phyloP scores from a whole-genome alignment of 1,140 invertebrate species.

The Nymphalis io region DNA sequence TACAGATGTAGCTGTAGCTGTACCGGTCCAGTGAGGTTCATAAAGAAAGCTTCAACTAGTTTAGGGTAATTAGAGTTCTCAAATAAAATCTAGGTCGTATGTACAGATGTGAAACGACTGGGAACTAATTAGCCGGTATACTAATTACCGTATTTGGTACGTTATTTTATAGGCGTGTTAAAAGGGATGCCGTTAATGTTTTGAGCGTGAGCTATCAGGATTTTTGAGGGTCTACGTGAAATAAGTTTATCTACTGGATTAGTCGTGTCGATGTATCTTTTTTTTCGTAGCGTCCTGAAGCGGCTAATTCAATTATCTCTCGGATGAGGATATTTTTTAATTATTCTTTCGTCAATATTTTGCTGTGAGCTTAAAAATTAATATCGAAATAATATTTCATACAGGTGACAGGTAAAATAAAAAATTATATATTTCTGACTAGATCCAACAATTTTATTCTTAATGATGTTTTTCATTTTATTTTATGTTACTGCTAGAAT shows the following conservation, averaged over 20 bases:
- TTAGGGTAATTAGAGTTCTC: constrained; percentile 27
- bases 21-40: neutral
- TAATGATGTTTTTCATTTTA: constrained; percentile 38
- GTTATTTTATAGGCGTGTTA: constrained; percentile 35
- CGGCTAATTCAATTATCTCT: neutral
- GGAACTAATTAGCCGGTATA: constrained; percentile 44
- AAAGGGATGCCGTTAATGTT: constrained; percentile 27
- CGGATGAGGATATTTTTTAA: neutral
- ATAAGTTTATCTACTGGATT: constrained; percentile 14
- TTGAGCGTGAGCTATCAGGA: constrained; percentile 20
- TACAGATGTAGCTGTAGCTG: neutral
- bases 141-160: constrained; percentile 39
- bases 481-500: constrained; percentile 32
- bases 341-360: neutral
- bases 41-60: constrained; percentile 17
- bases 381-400: neutral
- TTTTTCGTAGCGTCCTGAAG: neutral
- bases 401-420: neutral
- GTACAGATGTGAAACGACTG: constrained; percentile 38
- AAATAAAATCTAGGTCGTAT: constrained; percentile 41
- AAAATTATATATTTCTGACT: constrained; percentile 8
- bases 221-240: constrained; percentile 21
- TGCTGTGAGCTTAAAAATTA: neutral
- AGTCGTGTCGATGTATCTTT: constrained; percentile 3
- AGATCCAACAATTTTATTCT: constrained; percentile 33